Base-by-base conservation (phyloP, 2,888 invertebrate species). In the Cantharis rustica region DNA sequence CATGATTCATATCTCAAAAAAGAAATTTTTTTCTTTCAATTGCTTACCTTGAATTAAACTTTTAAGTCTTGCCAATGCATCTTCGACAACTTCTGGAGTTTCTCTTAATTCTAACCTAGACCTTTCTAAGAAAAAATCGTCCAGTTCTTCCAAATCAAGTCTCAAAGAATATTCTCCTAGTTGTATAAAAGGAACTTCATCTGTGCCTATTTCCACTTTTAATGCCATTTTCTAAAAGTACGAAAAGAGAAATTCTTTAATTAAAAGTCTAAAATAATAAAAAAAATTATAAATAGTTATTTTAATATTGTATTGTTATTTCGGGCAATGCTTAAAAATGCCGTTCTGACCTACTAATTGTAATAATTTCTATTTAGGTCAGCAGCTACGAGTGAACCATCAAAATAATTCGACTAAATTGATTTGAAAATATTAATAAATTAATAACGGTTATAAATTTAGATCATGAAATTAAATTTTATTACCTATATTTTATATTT, bases 101-200 rank as follows among this genome's bases (percentile, higher is more conserved):
- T 96, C 95, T 76, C 94, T 89, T 15, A 95, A 87, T 84, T 96
- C 95, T 15, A 86, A 89, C 81, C 89, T 89, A 0, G 95, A 94
- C 82, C 91, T 93, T 84, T 93, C 91, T 69, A 88, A 83, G 16
- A 89, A 90, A 82, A 89, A 88, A 27, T 91, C 90, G 64, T 92
- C 91, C 10, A 92, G 85, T 0, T 92, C 91, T 17, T 90, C 90
- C 16, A 91, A 89, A 81, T 95, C 95, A 79, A 95, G 86, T 76
- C 90, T 89, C 69, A 95, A 90, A 74, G 88, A 88, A 20, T 89
- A 88, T 10, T 86, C 82, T 2, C 93, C 94, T 85, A 94, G 88
- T 85, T 91, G 90, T 31, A 93, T 90, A 84, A 89, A 93, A 1
- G 93, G 93, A 20, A 90, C 84, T 16, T 91, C 90, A 79, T 92